A percentile compares a stretch with the other conserved stretches of the same genome.
Conservation (phyloP, 2,797 vertebrate species). For the Chanos chanos region DNA sequence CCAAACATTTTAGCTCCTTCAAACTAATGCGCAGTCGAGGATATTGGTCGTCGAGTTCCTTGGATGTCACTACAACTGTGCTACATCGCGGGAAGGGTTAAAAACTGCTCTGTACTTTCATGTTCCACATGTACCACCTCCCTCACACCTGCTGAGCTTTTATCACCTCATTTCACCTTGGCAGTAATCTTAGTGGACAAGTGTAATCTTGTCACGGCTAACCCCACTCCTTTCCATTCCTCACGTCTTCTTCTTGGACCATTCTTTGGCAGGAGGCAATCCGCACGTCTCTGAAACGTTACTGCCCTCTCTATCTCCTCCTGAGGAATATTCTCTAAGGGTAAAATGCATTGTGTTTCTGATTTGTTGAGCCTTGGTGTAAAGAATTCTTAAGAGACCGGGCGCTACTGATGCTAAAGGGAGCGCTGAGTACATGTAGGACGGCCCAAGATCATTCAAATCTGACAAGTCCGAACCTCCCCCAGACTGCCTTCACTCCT, state of each 20-base stretch:
- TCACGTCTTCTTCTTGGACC: slow-evolving; percentile 38
- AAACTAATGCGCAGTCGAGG: too few relatives aligned
- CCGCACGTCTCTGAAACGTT: slow-evolving; percentile 9
- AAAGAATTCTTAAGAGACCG: slow-evolving; percentile 27
- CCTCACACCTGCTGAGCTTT: slow-evolving; percentile 33
- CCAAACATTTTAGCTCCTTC: too few relatives aligned
- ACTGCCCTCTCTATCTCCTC: slow-evolving; percentile 21
- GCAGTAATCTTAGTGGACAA: slow-evolving; percentile 38
- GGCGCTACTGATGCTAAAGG: not conserved
- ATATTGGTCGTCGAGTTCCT: too few relatives aligned
- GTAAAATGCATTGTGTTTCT: slow-evolving; percentile 28
- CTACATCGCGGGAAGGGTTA: too few relatives aligned
- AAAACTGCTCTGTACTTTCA: too few relatives aligned
- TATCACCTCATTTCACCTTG: slow-evolving; percentile 43
- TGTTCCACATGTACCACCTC: slow-evolving; percentile 2
- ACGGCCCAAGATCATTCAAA: slow-evolving; percentile 21
- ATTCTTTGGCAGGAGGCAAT: slow-evolving; percentile 34
- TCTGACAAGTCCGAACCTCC: slow-evolving; percentile 29
- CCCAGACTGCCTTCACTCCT: slow-evolving; percentile 42
- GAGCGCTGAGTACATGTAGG: slow-evolving; percentile 36
- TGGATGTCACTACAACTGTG: too few relatives aligned
- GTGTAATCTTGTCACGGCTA: slow-evolving; percentile 62
- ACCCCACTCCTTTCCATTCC: slow-evolving; percentile 31
- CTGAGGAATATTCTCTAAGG: slow-evolving; percentile 39
- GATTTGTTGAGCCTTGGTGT: slow-evolving; percentile 7